Conservation (phyloP, 2,113 vertebrate species). For the Bubo scandiacus region DNA sequence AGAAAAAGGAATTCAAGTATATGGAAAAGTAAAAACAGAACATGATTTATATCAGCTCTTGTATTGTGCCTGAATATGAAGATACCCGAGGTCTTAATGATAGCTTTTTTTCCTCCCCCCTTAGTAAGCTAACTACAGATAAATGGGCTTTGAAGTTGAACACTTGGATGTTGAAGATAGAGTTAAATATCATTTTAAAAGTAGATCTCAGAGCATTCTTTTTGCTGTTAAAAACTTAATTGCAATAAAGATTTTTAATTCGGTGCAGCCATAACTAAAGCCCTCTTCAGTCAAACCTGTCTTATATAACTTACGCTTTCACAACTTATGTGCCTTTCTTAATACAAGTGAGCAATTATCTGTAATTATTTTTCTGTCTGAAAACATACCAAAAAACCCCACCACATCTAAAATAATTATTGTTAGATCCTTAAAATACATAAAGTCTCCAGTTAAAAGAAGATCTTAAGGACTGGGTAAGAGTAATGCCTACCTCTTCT, state of each 20-base stretch:
- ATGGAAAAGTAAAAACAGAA: neutral
- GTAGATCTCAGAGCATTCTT: neutral
- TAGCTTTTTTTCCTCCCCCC: accelerated
- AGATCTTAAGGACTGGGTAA: neutral
- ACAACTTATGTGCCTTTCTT: neutral
- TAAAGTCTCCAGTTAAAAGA: neutral
- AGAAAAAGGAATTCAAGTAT: neutral
- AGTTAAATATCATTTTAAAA: neutral
- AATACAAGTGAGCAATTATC: neutral
- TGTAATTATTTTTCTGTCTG: neutral
- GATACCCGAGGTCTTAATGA: neutral
- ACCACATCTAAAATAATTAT: neutral
- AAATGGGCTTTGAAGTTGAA: neutral
- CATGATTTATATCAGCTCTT: neutral
- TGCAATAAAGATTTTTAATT: neutral
- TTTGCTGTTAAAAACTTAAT: neutral
- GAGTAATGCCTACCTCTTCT: neutral
- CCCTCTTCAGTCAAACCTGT: neutral
- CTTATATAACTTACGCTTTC: neutral
- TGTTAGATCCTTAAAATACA: neutral
- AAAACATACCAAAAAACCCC: neutral
- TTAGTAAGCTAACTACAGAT: neutral
- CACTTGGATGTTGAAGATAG: neutral
- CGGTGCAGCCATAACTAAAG: neutral
- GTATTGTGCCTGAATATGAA: neutral